These are phyloP conservation scores for Ctenosaura bakeri DNA, from an alignment of 2,797 vertebrate species.

Conservation along the genomic window DNA sequence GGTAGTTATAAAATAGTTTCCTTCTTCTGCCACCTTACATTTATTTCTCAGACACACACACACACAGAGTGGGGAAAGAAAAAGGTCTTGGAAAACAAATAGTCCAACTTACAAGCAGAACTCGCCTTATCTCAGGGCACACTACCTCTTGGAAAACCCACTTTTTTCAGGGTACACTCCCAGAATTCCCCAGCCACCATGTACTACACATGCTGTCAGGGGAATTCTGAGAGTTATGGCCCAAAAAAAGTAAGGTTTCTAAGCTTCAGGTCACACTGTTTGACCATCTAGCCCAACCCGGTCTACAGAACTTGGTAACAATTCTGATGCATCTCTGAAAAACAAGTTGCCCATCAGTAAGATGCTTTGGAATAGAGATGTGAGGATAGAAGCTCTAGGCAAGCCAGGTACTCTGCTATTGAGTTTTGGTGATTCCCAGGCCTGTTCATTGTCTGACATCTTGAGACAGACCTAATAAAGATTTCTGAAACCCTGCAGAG, in stretches of 20 bases:
- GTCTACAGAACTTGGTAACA: too few relatives aligned
- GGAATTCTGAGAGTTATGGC: not conserved
- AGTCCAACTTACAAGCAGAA: not conserved
- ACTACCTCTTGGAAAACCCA: not conserved
- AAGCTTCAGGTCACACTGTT: too few relatives aligned
- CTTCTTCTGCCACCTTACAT: slow-evolving; percentile 60
- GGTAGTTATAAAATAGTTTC: slow-evolving; percentile 72
- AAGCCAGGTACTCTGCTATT: not conserved
- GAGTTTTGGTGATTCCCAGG: not conserved
- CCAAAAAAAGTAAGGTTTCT: not conserved
- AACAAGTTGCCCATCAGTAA: not conserved
- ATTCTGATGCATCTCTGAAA: not conserved
- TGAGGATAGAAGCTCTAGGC: not conserved
- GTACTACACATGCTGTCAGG: too few relatives aligned
- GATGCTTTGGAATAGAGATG: not conserved
- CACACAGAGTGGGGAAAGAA: not conserved
- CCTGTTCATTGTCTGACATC: not conserved
- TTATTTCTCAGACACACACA: slow-evolving; percentile 52
- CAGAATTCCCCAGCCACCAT: not conserved
- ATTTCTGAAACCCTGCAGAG: not conserved
- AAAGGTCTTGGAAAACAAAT: not conserved
- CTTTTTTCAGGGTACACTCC: too few relatives aligned
- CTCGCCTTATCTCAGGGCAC: not conserved
- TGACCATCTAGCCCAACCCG: too few relatives aligned
- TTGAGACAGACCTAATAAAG: not conserved